A percentile compares a stretch with the other conserved stretches of the same genome.
Conservation (phyloP, 2,888 invertebrate genomes). For the Drosophila peninsularis region DNA sequence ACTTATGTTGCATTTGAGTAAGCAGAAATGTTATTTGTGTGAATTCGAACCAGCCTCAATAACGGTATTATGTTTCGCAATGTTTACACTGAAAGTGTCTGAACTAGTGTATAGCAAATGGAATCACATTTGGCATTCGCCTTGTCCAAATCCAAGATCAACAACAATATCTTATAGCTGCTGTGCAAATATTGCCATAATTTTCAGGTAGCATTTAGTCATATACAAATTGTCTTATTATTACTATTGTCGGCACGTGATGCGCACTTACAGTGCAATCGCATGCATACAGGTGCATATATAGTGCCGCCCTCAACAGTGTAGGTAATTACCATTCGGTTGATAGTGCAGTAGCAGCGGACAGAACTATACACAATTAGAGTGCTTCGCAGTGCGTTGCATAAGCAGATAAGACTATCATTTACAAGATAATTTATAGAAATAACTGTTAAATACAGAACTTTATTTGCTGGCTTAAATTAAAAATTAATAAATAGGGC, state of each 20-base stretch:
- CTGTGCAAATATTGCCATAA: constrained; percentile 8
- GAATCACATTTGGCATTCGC: background rate
- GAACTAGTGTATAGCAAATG: background rate
- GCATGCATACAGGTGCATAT: background rate
- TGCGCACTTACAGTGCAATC: background rate
- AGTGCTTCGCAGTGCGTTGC: constrained; percentile 30
- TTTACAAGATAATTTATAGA: constrained; percentile 1
- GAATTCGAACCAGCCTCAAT: background rate
- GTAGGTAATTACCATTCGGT: constrained; percentile 19
- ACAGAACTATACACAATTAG: no score
- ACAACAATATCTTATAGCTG: background rate
- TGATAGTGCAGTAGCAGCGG: constrained; percentile 27
- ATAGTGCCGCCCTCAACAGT: constrained; percentile 1
- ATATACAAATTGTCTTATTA: background rate
- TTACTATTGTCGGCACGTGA: constrained; percentile 11
- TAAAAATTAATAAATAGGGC: no score
- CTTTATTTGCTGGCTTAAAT: background rate
- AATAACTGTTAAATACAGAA: background rate
- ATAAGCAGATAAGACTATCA: constrained; percentile 36
- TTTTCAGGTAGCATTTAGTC: background rate
- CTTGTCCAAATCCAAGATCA: background rate
- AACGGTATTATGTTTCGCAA: constrained; percentile 16
- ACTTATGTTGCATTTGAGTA: constrained; percentile 24
- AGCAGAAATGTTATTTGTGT: constrained; percentile 12
- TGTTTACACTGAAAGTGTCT: constrained; percentile 2